Evolutionary conservation across 2,888 invertebrate species (phyloP), one percentile per base, ranked within the genome.

Genomic region (Anaspis maculata): DNA sequence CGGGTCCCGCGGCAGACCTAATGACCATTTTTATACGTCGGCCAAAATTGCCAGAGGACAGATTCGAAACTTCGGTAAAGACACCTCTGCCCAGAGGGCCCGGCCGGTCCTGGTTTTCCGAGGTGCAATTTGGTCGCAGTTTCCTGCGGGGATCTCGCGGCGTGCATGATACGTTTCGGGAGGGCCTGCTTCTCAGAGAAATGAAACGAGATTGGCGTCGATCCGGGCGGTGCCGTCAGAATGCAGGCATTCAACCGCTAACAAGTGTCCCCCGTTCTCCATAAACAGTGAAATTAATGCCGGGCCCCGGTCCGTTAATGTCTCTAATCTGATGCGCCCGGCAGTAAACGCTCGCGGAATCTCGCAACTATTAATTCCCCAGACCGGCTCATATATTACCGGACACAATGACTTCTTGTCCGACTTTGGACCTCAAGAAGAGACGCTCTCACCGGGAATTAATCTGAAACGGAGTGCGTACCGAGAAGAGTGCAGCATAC

Each of bases 251-350:
- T 51, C 48, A 34, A 44, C 42, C 46, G 46, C 47, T 48, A 54
- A 54, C 54, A 51, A 52, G 50, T 50, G 50, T 52, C 52, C 37
- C 41, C 48, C 38, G 46, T 48, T 49, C 47, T 51, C 52, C 54
- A 55, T 55, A 64, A 64, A 64, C 52, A 62, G 59, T 53, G 56
- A 64, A 64, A 64, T 64, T 63, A 64, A 64, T 64, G 62, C 56
- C 51, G 48, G 56, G 54, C 50, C 54, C 53, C 39, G 54, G 54
- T 52, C 57, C 54, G 59, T 64, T 64, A 64, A 62, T 62, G 62
- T 57, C 55, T 61, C 61, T 62, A 64, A 64, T 64, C 64, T 62
- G 64, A 62, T 64, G 61, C 54, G 59, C 53, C 55, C 55, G 52
- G 56, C 57, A 59, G 59, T 62, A 62, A 64, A 62, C 56, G 56